Evolutionary conservation across 2,797 vertebrate species (phyloP).

Genomic region (Myotis daubentonii): DNA sequence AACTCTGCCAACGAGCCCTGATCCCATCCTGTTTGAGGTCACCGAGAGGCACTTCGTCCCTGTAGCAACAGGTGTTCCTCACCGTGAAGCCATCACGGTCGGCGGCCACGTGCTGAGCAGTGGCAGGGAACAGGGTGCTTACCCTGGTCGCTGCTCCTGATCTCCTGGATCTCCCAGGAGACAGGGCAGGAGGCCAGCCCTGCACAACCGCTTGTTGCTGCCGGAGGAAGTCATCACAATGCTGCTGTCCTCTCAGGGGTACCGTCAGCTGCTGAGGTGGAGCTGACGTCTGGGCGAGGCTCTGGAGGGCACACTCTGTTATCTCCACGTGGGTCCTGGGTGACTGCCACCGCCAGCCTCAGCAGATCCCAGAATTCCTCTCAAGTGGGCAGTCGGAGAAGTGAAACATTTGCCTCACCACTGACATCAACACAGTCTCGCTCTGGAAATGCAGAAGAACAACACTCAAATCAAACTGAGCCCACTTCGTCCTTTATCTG

Average conservation of each 20-base stretch:
- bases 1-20: not conserved
- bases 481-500: not conserved
- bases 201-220: not conserved
- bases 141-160: not conserved
- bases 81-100: rapidly evolving
- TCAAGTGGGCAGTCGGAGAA: conserved; percentile 19
- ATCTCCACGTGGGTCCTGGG: not conserved
- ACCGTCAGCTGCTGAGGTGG: not conserved
- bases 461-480: not conserved
- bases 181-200: too few species aligned
- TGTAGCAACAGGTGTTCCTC: not conserved
- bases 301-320: not conserved
- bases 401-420: not conserved
- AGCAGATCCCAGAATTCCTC: conserved; percentile 46
- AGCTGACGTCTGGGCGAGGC: not conserved
- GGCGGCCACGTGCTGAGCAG: not conserved
- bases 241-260: not conserved
- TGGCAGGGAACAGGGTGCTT: not conserved
- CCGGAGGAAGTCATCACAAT: not conserved
- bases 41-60: not conserved
- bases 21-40: not conserved
- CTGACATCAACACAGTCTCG: not conserved
- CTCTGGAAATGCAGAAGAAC: not conserved
- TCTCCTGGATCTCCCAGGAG: not conserved
- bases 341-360: not conserved